Evolutionary conservation across 2,797 vertebrate species (phyloP).

Genomic region (Hozukius guyotensis): DNA sequence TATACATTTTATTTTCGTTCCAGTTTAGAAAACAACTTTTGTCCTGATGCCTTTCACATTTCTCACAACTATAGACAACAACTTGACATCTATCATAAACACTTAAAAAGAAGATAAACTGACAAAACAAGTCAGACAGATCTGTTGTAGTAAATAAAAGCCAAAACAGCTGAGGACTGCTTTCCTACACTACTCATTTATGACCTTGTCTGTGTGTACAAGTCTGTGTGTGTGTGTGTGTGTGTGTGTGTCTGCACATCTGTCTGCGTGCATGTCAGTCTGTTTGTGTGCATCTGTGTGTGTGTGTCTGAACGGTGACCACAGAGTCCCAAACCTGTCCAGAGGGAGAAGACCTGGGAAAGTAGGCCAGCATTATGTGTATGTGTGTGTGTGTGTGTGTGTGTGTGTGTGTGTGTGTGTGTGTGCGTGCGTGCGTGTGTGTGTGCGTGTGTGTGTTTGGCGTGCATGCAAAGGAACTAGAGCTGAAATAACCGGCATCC

Average conservation of each 20-base stretch:
- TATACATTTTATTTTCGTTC: not conserved
- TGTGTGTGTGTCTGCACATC: not conserved
- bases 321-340: constrained; percentile 55
- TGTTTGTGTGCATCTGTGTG: not conserved
- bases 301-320: constrained; percentile 45
- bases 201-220: constrained; percentile 31
- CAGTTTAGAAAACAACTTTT: not conserved
- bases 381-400: constrained; percentile 14
- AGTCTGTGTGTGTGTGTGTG: not conserved
- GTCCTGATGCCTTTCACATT: not conserved
- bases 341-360: constrained; percentile 68
- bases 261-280: not conserved
- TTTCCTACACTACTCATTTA: constrained; percentile 6
- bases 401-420: constrained; percentile 7
- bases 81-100: not conserved
- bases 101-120: not conserved
- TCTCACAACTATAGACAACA: not conserved
- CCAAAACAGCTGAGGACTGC: constrained; percentile 1
- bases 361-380: constrained; percentile 65
- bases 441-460: constrained; percentile 16
- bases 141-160: not conserved
- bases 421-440: not conserved
- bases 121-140: not conserved
- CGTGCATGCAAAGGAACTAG: constrained; percentile 67
- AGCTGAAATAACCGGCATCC: constrained; percentile 81